Evolutionary conservation across 2,113 vertebrate species (phyloP).

Genomic region (Petromus typicus): DNA sequence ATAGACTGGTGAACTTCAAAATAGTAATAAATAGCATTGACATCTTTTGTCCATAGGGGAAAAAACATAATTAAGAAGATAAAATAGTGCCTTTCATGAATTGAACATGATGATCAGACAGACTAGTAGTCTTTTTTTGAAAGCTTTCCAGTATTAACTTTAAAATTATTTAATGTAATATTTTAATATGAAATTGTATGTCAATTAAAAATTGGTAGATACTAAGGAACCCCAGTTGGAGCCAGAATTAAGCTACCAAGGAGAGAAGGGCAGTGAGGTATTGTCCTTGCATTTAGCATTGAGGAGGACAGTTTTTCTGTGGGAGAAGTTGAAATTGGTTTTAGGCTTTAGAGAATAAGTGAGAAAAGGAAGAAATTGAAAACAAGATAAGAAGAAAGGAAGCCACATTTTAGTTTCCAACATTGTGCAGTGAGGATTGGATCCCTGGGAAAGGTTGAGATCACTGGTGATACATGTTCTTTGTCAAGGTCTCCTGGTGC

Average conservation of each 20-base stretch:
- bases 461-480: not conserved
- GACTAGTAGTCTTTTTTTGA: not conserved
- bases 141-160: not conserved
- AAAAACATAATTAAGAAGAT: not conserved
- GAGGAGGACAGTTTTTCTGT: not conserved
- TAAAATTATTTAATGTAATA: not conserved
- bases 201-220: not conserved
- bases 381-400: not conserved
- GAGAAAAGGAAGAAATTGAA: not conserved
- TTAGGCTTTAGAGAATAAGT: not conserved
- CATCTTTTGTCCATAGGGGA: not conserved
- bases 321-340: not conserved
- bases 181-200: constrained; percentile 1
- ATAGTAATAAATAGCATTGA: not conserved
- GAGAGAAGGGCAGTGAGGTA: not conserved
- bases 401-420: not conserved
- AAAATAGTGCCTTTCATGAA: not conserved
- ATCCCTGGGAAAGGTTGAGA: no score
- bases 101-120: not conserved
- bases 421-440: not conserved
- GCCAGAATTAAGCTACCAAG: not conserved
- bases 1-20: not conserved
- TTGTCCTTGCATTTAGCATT: not conserved
- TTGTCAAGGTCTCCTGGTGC: not conserved
- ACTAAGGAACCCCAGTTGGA: not conserved